Base-by-base conservation (phyloP, 2,113 vertebrate genomes). In the Meleagris gallopavo region DNA sequence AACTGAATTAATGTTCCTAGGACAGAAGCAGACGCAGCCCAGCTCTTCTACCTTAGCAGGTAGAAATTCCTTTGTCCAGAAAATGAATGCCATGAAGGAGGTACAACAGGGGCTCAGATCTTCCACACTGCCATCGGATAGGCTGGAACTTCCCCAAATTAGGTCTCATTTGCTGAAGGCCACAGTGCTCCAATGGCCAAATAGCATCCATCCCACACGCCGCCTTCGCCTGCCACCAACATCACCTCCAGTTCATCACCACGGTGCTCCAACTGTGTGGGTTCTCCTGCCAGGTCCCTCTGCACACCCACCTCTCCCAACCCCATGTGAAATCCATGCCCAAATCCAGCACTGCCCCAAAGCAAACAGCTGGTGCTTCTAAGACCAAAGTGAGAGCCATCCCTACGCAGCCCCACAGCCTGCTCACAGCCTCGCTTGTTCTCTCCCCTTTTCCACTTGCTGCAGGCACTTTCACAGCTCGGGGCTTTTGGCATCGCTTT, bases 241-340 rank as follows among this genome's bases (percentile, higher is more conserved):
- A 0, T 52, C 76, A 58, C 25, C 0, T 88, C 88, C 50, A 77
- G 67, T 58, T 77, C 78, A 85, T 83, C 1, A 0, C 57, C 65
- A 43, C 30, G 12, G 30, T 21, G 36, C 48, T 66, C 32, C 15
- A 38, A 21, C 40, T 2, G 3, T 46, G 43, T 60, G 60, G 6
- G 34, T 46, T 83, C 66, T 93, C 69, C 52, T 80, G 85, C 85
- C 87, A 88, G 83, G 19, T 57, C 57, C 54, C 40, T 78, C 61
- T 81, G 57, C 32, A 69, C 30, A 25, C 50, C 75, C 69, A 86
- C 87, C 69, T 70, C 41, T 36, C 30, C 32, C 10, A 2, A 25
- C 13, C 36, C 43, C 50, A 18, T 0, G 0, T 11, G 13, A 65
- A 58, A 69, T 41, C 22, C 45, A 13, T 15, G 29, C 21, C 73